These are phyloP conservation scores for zebrafish (Danio rerio) DNA, from an alignment of 2,113 vertebrate genomes.

Conservation along the genomic window DNA sequence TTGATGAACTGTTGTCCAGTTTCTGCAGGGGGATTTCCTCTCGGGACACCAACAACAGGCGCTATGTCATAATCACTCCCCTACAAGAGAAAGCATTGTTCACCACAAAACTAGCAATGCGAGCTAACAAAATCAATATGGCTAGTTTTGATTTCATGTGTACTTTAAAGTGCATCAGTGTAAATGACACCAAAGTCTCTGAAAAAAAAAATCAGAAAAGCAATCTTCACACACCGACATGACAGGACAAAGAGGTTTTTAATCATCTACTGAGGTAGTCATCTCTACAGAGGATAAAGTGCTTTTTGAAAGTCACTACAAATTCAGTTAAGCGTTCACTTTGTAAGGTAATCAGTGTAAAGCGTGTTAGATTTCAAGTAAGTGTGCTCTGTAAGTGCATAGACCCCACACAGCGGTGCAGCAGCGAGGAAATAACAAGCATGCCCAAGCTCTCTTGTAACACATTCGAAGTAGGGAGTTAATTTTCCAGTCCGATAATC, in stretches of 20 bases:
- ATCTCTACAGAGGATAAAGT: conserved; percentile 28
- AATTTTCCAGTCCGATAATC: neutral
- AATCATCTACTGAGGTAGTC: neutral
- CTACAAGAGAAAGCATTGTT: too few relatives aligned
- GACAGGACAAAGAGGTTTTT: neutral
- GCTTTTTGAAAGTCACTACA: neutral
- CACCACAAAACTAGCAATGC: too few relatives aligned
- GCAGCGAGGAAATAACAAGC: neutral
- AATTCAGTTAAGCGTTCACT: neutral
- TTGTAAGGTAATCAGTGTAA: neutral
- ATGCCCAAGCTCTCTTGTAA: neutral
- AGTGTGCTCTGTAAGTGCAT: conserved; percentile 1
- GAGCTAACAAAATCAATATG: too few relatives aligned
- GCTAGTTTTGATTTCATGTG: too few relatives aligned
- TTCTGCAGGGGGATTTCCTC: too few relatives aligned
- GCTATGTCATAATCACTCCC: too few relatives aligned
- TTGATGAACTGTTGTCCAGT: too few relatives aligned
- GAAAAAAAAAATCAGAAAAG: neutral
- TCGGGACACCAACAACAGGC: too few relatives aligned
- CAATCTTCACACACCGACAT: neutral
- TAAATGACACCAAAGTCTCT: neutral
- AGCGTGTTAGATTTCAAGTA: neutral
- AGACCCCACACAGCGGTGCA: neutral
- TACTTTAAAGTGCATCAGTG: too few relatives aligned
- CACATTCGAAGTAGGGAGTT: neutral